These are phyloP conservation scores for Stenolophus ochropezus DNA, from an alignment of 2,888 invertebrate genomes.

Conservation along the genomic window DNA sequence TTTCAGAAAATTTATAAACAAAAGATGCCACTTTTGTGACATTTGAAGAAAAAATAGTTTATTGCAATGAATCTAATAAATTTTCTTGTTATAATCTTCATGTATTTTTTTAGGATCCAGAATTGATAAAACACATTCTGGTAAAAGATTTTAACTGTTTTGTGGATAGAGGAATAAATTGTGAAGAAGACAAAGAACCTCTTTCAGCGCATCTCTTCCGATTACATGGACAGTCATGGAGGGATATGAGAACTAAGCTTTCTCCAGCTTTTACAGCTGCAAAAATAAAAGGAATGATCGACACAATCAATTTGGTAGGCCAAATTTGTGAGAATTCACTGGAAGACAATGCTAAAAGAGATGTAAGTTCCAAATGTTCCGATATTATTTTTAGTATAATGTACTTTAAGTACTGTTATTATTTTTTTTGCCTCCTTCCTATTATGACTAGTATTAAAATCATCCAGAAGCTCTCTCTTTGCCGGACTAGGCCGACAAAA, in stretches of 20 bases:
- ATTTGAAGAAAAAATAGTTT: too few species aligned
- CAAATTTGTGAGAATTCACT: slow-evolving; percentile 36
- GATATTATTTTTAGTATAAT: too few species aligned
- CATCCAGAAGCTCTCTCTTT: too few species aligned
- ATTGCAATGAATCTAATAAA: too few species aligned
- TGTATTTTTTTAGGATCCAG: slow-evolving; percentile 64
- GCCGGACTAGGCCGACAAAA: too few species aligned
- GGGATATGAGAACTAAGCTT: slow-evolving; percentile 75
- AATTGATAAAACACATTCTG: slow-evolving; percentile 66
- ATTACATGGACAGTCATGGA: slow-evolving; percentile 76
- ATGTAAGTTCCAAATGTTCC: slow-evolving; percentile 24
- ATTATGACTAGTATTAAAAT: too few species aligned
- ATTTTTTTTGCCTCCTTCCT: too few species aligned
- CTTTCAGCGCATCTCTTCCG: slow-evolving; percentile 76
- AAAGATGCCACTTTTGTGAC: too few species aligned
- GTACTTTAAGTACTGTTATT: too few species aligned
- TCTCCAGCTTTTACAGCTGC: slow-evolving; percentile 79
- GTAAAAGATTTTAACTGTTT: slow-evolving; percentile 68
- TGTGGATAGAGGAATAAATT: slow-evolving; percentile 76
- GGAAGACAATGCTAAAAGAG: background rate
- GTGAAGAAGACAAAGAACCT: slow-evolving; percentile 76
- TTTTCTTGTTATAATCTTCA: too few species aligned
- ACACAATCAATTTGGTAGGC: slow-evolving; percentile 61
- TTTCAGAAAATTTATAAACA: too few species aligned
- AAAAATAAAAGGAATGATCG: slow-evolving; percentile 78